Evolutionary conservation across 2,113 vertebrate species (phyloP).

Genomic region (Apaloderma vittatum): DNA sequence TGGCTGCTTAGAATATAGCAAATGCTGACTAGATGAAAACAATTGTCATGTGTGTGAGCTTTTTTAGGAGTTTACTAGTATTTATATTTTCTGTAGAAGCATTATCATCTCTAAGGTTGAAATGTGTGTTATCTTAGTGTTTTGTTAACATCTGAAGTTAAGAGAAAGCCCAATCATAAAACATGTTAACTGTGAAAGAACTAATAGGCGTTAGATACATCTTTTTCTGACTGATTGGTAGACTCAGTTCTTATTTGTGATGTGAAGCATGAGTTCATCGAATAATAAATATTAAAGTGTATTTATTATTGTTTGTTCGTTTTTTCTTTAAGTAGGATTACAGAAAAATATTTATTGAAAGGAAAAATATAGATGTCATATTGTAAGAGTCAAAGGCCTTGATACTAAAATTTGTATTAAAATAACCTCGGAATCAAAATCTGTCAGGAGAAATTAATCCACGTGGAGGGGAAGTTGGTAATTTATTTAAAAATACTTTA

Average conservation of each 20-base stretch:
- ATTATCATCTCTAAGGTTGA: not conserved
- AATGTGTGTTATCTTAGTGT: not conserved
- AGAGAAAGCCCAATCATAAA: not conserved
- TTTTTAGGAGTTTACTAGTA: not conserved
- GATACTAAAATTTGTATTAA: not conserved
- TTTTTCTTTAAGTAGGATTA: not conserved
- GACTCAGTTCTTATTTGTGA: not conserved
- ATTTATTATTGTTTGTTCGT: not conserved
- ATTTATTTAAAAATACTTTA: not conserved
- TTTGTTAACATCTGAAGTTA: not conserved
- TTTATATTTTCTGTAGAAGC: not conserved
- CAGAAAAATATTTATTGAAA: not conserved
- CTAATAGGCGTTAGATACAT: not conserved
- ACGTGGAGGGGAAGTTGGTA: not conserved
- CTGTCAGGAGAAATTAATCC: not conserved
- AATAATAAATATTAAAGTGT: not conserved
- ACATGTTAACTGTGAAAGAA: not conserved
- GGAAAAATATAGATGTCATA: not conserved
- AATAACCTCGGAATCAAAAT: not conserved
- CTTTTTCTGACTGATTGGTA: not conserved
- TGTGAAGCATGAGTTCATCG: not conserved
- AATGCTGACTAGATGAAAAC: not conserved
- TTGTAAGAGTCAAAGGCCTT: not conserved
- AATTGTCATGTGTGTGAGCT: not conserved
- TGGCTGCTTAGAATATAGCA: not conserved